phyloP scores from a whole-genome alignment of 2,888 invertebrate genomes.

The Meandrusa payeni region DNA sequence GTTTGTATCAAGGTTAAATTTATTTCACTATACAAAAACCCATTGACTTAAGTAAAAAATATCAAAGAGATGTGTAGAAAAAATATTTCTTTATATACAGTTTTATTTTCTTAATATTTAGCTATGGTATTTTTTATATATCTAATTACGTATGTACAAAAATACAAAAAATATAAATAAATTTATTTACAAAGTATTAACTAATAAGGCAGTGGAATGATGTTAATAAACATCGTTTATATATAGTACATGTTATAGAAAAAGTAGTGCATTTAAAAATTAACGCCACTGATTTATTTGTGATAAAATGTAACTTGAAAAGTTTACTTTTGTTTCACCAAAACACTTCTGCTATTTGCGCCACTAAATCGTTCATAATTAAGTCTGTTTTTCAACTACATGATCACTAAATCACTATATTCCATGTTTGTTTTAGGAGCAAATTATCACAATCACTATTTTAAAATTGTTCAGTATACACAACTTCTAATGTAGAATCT shows the following conservation, averaged over 20 bases:
- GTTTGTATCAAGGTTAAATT: conserved; percentile 15
- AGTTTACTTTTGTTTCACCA: conserved; percentile 15
- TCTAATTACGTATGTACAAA: conserved; percentile 55
- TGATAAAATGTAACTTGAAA: conserved; percentile 10
- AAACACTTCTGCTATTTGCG: conserved; percentile 33
- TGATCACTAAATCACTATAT: conserved; percentile 49
- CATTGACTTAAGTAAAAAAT: conserved; percentile 25
- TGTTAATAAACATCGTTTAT: conserved; percentile 3
- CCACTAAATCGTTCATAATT: conserved; percentile 62
- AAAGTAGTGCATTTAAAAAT: conserved; percentile 2
- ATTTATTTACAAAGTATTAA: conserved; percentile 66
- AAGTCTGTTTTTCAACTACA: conserved; percentile 68
- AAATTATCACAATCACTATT: conserved; percentile 47
- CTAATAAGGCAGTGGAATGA: conserved; percentile 27
- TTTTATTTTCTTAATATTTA: conserved; percentile 58
- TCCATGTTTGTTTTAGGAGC: conserved; percentile 41
- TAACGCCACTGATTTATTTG: background rate
- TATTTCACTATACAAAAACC: conserved; percentile 26
- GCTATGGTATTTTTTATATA: conserved; percentile 39
- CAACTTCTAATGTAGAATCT: background rate
- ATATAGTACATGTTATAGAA: conserved; percentile 24
- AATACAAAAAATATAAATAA: conserved; percentile 50
- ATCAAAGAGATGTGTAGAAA: conserved; percentile 8
- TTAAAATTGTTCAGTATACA: conserved; percentile 24
- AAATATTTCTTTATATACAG: conserved; percentile 39